Evolutionary conservation across 2,888 invertebrate species (phyloP).

Genomic region (Drosophila pullipes): DNA sequence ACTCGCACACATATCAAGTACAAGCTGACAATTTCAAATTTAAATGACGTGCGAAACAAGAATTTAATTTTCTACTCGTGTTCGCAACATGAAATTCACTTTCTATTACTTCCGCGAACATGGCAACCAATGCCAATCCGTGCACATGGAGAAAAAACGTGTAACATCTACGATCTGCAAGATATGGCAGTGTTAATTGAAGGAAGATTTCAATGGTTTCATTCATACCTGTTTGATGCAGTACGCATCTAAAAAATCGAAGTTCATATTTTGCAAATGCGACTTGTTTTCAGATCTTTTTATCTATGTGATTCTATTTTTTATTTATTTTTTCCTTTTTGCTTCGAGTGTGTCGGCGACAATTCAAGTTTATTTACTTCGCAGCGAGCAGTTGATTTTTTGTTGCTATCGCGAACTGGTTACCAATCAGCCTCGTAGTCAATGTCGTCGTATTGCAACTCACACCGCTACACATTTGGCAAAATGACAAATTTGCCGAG

Average conservation of each 20-base stretch:
- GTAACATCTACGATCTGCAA: neutral
- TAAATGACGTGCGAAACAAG: constrained; percentile 83
- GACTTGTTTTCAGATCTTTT: neutral
- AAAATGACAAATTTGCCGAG: constrained; percentile 82
- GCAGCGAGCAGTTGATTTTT: constrained; percentile 33
- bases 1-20: constrained; percentile 18
- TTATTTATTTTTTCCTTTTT: neutral
- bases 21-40: constrained; percentile 77
- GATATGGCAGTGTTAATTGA: neutral
- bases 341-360: constrained; percentile 16
- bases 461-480: constrained; percentile 71
- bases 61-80: constrained; percentile 82
- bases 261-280: neutral
- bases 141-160: constrained; percentile 31
- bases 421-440: constrained; percentile 15
- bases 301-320: neutral
- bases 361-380: constrained; percentile 71
- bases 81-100: constrained; percentile 48
- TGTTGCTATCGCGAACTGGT: constrained; percentile 16
- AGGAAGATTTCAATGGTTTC: neutral
- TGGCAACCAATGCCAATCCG: constrained; percentile 51
- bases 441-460: constrained; percentile 54
- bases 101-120: constrained; percentile 40
- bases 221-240: neutral
- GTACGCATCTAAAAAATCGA: neutral